phyloP scores from a whole-genome alignment of 2,888 invertebrate species.

The Spialia ferax region DNA sequence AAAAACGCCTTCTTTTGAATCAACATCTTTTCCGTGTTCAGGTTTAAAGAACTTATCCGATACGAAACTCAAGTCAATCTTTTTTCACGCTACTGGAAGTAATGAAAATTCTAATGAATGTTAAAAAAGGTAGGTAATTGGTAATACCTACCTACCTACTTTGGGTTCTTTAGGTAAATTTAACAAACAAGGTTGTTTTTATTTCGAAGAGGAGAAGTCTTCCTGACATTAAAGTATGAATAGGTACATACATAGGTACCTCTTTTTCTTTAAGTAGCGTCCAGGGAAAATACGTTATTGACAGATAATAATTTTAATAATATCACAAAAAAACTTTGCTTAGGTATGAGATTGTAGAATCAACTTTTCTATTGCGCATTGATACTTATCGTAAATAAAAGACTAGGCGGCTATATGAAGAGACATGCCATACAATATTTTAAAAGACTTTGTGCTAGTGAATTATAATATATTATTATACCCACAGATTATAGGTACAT shows the following conservation, averaged over 20 bases:
- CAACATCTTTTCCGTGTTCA: background rate
- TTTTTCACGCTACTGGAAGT: background rate
- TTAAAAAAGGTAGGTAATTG: too few species aligned
- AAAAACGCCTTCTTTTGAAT: background rate
- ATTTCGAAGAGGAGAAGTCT: too few species aligned
- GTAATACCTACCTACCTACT: too few species aligned
- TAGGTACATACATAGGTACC: too few species aligned
- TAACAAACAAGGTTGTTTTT: too few species aligned
- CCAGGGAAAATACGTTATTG: too few species aligned
- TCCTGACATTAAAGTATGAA: too few species aligned
- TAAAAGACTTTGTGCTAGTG: conserved; percentile 22
- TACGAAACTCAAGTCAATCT: background rate
- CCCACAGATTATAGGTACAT: too few species aligned
- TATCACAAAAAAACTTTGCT: too few species aligned
- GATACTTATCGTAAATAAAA: conserved; percentile 16
- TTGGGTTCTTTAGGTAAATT: too few species aligned
- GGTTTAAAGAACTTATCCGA: background rate
- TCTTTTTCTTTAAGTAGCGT: too few species aligned
- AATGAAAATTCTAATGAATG: background rate
- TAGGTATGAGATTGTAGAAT: background rate
- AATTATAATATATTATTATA: conserved; percentile 17
- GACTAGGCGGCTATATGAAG: conserved; percentile 18
- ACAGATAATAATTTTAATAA: too few species aligned
- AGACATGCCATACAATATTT: conserved; percentile 27
- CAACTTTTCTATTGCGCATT: background rate